Evolutionary conservation across 2,797 vertebrate genomes (phyloP).

Genomic region (Muraenolepis orangiensis): DNA sequence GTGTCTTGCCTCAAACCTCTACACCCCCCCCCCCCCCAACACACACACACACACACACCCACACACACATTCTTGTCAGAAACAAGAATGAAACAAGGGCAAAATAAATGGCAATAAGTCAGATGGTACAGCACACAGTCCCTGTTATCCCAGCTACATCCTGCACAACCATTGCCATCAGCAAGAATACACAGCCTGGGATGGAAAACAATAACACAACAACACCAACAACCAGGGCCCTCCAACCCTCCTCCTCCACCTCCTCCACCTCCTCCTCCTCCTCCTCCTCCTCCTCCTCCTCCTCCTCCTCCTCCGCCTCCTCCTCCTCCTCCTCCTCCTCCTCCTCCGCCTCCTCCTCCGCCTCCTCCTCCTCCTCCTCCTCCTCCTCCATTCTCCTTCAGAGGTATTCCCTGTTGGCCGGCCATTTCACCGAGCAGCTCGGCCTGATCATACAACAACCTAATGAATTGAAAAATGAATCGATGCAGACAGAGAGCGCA

Average conservation of each 20-base stretch:
- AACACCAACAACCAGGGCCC: conserved; percentile 53
- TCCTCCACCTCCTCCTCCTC: background rate
- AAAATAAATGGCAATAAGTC: conserved; percentile 74
- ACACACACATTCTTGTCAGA: conserved; percentile 39
- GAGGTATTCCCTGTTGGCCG: conserved; percentile 73
- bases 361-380: conserved; percentile 53
- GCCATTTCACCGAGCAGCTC: conserved; percentile 74
- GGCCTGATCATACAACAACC: conserved; percentile 75
- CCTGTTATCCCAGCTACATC: conserved; percentile 62
- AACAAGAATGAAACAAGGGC: conserved; percentile 64
- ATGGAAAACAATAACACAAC: conserved; percentile 29
- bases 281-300: conserved; percentile 50
- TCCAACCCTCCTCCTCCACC: background rate
- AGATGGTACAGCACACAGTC: conserved; percentile 72
- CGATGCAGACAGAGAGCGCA: conserved; percentile 71
- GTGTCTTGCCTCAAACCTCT: conserved; percentile 51
- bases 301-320: conserved; percentile 35
- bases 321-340: conserved; percentile 53
- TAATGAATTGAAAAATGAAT: conserved; percentile 82
- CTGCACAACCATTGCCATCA: conserved; percentile 61
- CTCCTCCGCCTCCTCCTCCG: conserved; percentile 30
- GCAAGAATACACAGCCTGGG: conserved; percentile 56
- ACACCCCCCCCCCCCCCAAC: conserved; percentile 38
- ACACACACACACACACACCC: conserved; percentile 25
- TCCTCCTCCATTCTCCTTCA: conserved; percentile 65